Evolutionary conservation across 2,888 invertebrate species (phyloP).

Genomic region (Drosophila pseudotakahashii): DNA sequence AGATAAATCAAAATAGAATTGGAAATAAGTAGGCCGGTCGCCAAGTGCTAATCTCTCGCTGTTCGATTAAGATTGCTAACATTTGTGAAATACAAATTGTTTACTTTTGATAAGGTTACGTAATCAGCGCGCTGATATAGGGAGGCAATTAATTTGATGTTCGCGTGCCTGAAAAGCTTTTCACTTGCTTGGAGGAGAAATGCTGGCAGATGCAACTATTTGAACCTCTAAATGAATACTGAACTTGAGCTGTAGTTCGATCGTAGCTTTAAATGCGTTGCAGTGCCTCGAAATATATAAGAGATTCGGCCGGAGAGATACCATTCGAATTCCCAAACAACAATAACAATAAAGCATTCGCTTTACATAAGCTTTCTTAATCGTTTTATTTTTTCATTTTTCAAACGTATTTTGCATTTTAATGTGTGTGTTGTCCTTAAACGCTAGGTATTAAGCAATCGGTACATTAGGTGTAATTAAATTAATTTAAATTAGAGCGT

Average conservation of each 20-base stretch:
- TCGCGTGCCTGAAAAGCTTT: constrained; percentile 20
- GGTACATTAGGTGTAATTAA: constrained; percentile 26
- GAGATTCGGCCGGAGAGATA: not conserved
- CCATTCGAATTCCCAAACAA: not conserved
- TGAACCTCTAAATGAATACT: constrained; percentile 17
- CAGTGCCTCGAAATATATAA: not conserved
- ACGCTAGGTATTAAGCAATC: constrained; percentile 42
- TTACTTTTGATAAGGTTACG: constrained; percentile 8
- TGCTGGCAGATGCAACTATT: not conserved
- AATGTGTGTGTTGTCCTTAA: constrained; percentile 25
- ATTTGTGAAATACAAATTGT: constrained; percentile 9
- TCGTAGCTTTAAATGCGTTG: not conserved
- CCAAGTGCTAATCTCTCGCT: not conserved
- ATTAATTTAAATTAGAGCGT: constrained; percentile 29
- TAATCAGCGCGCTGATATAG: constrained; percentile 2
- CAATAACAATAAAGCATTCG: not conserved
- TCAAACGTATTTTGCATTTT: constrained; percentile 39
- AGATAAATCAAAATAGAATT: not conserved
- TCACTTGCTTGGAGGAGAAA: not conserved
- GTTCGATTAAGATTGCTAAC: not conserved
- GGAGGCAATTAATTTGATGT: constrained; percentile 3
- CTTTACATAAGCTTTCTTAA: constrained; percentile 24
- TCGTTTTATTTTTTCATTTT: constrained; percentile 33
- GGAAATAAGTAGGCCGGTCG: not conserved
- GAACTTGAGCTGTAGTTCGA: not conserved